phyloP scores from a whole-genome alignment of 2,888 invertebrate species.

The Orthosia gracilis region DNA sequence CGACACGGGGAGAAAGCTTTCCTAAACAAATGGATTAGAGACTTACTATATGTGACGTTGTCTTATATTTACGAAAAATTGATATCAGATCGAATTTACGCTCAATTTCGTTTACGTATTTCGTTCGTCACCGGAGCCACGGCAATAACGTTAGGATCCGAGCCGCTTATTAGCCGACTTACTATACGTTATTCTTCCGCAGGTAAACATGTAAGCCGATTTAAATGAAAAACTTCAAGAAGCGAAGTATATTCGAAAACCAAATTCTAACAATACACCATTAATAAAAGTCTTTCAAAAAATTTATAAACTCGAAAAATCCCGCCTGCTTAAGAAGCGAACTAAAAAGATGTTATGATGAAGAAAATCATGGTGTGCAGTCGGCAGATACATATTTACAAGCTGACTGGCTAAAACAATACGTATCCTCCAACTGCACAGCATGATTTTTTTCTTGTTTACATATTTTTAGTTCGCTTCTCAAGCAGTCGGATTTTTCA shows the following conservation, averaged over 20 bases:
- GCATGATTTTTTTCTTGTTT: too few species aligned
- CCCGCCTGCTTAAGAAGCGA: too few species aligned
- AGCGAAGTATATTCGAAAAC: too few species aligned
- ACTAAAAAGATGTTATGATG: too few species aligned
- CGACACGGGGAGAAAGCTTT: neutral
- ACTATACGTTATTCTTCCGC: neutral
- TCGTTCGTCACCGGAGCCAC: slow-evolving; percentile 42
- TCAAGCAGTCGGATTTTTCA: too few species aligned
- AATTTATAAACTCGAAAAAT: too few species aligned
- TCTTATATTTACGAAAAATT: slow-evolving; percentile 39
- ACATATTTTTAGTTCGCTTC: too few species aligned
- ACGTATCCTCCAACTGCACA: too few species aligned
- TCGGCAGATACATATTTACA: too few species aligned
- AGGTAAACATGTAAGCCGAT: slow-evolving; percentile 17
- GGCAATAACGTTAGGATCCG: slow-evolving; percentile 35
- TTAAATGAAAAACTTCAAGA: neutral
- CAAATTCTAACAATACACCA: neutral
- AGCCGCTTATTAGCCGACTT: slow-evolving; percentile 31
- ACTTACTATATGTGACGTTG: slow-evolving; percentile 1
- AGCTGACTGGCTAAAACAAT: too few species aligned
- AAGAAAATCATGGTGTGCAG: too few species aligned
- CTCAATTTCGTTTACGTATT: slow-evolving; percentile 51
- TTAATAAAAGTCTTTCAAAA: too few species aligned
- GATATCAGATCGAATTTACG: slow-evolving; percentile 48
- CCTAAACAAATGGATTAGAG: slow-evolving; percentile 25